Percentiles rank a stretch among this genome's conserved stretches.
phyloP scores from a whole-genome alignment of 2,113 vertebrate species.

The Anas platyrhynchos region DNA sequence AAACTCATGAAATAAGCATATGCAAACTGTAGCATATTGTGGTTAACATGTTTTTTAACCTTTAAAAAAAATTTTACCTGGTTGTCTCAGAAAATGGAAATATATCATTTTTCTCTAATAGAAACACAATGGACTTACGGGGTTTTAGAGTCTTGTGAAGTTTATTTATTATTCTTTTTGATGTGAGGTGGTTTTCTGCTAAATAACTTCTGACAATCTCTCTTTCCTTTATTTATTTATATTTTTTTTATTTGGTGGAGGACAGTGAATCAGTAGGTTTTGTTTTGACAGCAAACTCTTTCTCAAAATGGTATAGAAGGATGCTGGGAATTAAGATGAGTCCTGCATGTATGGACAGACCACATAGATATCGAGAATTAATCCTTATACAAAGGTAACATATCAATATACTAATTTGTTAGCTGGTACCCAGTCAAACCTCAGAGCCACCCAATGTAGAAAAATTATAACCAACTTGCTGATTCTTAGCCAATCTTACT shows the following conservation, averaged over 20 bases:
- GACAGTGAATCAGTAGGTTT: not conserved
- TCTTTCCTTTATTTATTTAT: slow-evolving; percentile 6
- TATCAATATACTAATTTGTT: slow-evolving; percentile 54
- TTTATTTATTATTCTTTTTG: slow-evolving; percentile 14
- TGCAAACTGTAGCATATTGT: not conserved
- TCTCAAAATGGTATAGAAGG: not conserved
- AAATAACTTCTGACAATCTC: not conserved
- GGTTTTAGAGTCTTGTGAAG: not conserved
- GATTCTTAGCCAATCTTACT: slow-evolving; percentile 21
- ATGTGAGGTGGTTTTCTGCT: not conserved
- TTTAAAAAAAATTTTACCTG: not conserved
- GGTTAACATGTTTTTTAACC: not conserved
- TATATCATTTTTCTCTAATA: not conserved
- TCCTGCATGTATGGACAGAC: not conserved
- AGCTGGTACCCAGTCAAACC: slow-evolving; percentile 40
- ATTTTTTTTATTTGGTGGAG: not conserved
- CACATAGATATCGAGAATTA: slow-evolving; percentile 1
- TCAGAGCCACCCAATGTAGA: slow-evolving; percentile 39
- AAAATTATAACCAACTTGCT: not conserved
- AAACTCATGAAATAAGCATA: not conserved
- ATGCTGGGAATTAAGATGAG: slow-evolving; percentile 12
- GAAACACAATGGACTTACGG: not conserved
- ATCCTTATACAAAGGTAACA: not conserved
- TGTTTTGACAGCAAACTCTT: not conserved
- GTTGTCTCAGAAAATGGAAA: not conserved